Base-by-base conservation (phyloP, 2,888 invertebrate genomes). In the Caenorhabditis virilis region DNA sequence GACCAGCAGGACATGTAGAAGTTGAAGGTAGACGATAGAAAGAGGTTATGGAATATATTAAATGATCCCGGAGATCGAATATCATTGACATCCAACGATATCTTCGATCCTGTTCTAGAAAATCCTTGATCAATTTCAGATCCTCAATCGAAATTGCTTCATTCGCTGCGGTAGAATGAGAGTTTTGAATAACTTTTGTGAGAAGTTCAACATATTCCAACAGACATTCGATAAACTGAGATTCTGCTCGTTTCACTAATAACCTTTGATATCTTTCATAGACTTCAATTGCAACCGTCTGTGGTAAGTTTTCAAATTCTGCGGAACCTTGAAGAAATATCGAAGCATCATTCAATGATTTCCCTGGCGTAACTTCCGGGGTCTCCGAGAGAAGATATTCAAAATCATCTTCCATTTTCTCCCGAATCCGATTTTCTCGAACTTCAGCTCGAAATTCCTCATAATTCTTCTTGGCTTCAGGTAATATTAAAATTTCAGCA, bases 61-160 rank as follows among this genome's bases (percentile, higher is more conserved):
- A 91, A 74, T 94, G 87, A 84, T 93, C 92, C 68, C 97, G 87
- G 83, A 95, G 94, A 85, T 94, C 93, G 86, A 94, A 93, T 84
- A 95, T 88, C 55, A 93, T 89, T 85, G 93, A 92, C 83, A 97
- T 87, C 85, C 92, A 90, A 85, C 93, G 93, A 86, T 93, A 95
- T 85, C 93, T 69, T 15, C 53, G 35, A 42, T 71, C 70, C 38
- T 51, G 43, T 42, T 65, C 56, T 20, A 60, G 20, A 49, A 55
- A 39, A 36, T 53, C 50, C 38, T 60, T 53, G 39, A 56, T 35
- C 33, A 33, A 30, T 26, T n/a, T 16, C 36, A 64, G 35, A 23
- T 55, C 50, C 23, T 26, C 43, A 35, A 45, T 27, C 13, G 43
- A 45, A 22, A 45, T 45, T 26, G 43, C n/a, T 23, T 45, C 43